Percentiles rank a stretch among this genome's conserved stretches.
Conservation (phyloP, 2,888 invertebrate species). For the Torymus texanus region DNA sequence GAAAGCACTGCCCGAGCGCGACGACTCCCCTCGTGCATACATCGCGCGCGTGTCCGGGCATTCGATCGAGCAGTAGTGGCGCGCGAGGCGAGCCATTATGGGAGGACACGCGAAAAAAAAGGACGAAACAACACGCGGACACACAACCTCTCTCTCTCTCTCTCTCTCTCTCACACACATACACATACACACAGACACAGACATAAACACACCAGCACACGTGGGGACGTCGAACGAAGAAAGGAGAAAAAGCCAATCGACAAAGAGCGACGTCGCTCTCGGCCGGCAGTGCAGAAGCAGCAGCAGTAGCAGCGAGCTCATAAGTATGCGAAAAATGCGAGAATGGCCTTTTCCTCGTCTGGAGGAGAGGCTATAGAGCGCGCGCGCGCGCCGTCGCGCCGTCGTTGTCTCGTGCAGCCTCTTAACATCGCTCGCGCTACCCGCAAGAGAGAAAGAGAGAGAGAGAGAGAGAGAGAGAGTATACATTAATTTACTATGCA, state of each 20-base stretch:
- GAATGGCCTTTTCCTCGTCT: slow-evolving; percentile 47
- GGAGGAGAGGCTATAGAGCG: slow-evolving; percentile 16
- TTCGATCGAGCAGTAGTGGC: neutral
- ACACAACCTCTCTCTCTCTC: too few species aligned
- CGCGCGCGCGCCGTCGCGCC: slow-evolving; percentile 2
- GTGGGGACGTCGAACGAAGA: slow-evolving; percentile 3
- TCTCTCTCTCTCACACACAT: too few species aligned
- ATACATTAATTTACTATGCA: slow-evolving; percentile 52
- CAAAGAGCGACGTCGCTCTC: slow-evolving; percentile 37
- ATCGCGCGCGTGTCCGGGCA: neutral
- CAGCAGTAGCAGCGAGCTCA: slow-evolving; percentile 42
- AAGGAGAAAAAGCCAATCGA: slow-evolving; percentile 48
- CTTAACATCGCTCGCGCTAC: slow-evolving; percentile 32
- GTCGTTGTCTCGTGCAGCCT: slow-evolving; percentile 22
- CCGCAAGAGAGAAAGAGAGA: neutral
- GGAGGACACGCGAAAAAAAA: neutral
- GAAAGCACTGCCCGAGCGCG: neutral
- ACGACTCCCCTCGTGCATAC: neutral
- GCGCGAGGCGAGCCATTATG: neutral
- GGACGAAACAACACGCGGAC: neutral
- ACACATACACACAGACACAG: too few species aligned
- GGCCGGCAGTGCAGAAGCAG: neutral
- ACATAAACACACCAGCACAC: too few species aligned
- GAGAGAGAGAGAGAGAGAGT: neutral
- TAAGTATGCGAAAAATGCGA: slow-evolving; percentile 52